phyloP scores from a whole-genome alignment of 2,113 vertebrate genomes.

The Lota lota region DNA sequence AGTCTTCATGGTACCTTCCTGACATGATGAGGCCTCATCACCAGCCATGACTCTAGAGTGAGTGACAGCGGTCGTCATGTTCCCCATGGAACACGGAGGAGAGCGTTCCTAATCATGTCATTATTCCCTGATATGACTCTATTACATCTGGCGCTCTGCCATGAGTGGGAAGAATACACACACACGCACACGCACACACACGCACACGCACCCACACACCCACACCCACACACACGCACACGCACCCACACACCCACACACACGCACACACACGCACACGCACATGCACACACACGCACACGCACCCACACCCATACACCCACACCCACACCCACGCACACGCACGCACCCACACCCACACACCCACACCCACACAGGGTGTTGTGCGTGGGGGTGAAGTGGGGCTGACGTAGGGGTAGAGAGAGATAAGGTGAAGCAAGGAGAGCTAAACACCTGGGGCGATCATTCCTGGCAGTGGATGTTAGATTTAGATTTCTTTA shows the following conservation, averaged over 20 bases:
- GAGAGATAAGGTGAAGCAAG: constrained; percentile 27
- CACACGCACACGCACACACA: too few relatives aligned
- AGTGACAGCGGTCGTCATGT: constrained; percentile 93
- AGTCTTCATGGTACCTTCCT: constrained; percentile 93
- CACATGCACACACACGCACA: too few relatives aligned
- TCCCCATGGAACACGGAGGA: constrained; percentile 97
- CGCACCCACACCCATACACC: too few relatives aligned
- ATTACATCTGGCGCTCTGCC: constrained; percentile 95
- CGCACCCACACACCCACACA: too few relatives aligned
- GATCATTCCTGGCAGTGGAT: constrained; percentile 88
- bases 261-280: too few relatives aligned
- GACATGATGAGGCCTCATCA: too few relatives aligned
- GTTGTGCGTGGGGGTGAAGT: constrained; percentile 32
- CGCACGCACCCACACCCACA: too few relatives aligned
- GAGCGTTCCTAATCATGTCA: constrained; percentile 98
- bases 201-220: too few relatives aligned
- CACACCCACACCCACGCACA: too few relatives aligned
- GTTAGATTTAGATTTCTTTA: constrained; percentile 50
- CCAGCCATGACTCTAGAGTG: constrained; percentile 93
- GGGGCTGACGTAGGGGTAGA: constrained; percentile 34
- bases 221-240: too few relatives aligned
- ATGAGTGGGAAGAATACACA: too few relatives aligned
- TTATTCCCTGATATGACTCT: constrained; percentile 95
- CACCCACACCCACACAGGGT: not conserved
- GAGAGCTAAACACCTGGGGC: constrained; percentile 89